A percentile compares a stretch with the other conserved stretches of the same genome.
Conservation (phyloP, 2,888 invertebrate genomes). For the Acrobasis repandana region DNA sequence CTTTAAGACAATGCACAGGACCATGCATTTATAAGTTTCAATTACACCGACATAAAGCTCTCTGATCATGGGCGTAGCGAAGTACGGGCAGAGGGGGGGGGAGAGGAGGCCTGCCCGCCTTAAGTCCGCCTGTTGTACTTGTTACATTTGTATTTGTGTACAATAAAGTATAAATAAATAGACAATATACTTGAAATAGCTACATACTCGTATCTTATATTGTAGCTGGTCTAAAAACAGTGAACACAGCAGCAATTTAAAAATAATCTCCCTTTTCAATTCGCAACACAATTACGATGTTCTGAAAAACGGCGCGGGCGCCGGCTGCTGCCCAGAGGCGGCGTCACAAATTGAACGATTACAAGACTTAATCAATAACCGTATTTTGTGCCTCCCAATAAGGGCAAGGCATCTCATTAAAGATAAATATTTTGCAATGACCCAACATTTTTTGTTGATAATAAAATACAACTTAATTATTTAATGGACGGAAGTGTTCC, state of each 20-base stretch:
- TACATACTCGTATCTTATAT: neutral
- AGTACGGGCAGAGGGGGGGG: too few relatives aligned
- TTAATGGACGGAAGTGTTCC: too few relatives aligned
- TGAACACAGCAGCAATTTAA: constrained; percentile 5
- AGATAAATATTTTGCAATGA: neutral
- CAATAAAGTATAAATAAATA: too few relatives aligned
- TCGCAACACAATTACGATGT: constrained; percentile 14
- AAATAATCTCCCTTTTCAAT: constrained; percentile 10
- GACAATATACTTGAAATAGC: too few relatives aligned
- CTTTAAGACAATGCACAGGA: too few relatives aligned
- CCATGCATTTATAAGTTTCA: too few relatives aligned
- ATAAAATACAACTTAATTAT: neutral
- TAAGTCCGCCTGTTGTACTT: too few relatives aligned
- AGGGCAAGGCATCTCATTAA: constrained; percentile 34
- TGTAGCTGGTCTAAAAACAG: neutral
- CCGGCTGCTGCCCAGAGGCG: constrained; percentile 37
- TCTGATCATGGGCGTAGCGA: too few relatives aligned
- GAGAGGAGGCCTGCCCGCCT: too few relatives aligned
- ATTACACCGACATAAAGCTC: too few relatives aligned
- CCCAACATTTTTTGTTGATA: neutral
- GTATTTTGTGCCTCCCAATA: constrained; percentile 38
- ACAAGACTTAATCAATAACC: constrained; percentile 49
- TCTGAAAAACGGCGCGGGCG: constrained; percentile 20
- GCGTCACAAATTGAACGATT: constrained; percentile 49
- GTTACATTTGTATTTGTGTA: too few relatives aligned